Conservation (phyloP, 2,113 vertebrate genomes). For the Piaya cayana region DNA sequence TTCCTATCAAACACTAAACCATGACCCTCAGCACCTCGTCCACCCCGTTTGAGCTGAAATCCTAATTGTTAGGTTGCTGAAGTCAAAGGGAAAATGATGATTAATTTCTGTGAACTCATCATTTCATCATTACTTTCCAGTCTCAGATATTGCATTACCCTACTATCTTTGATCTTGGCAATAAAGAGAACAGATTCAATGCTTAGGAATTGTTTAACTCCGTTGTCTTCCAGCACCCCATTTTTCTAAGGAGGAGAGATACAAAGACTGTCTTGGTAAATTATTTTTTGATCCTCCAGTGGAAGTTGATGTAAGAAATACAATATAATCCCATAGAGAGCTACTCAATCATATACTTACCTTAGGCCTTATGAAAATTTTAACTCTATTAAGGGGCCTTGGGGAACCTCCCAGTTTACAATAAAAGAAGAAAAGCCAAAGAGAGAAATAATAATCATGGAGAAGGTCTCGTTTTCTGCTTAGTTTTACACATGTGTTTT, state of each 20-base stretch:
- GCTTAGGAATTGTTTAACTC: background rate
- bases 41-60: background rate
- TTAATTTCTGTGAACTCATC: background rate
- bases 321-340: background rate
- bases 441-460: background rate
- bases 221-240: background rate
- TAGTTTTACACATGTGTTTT: background rate
- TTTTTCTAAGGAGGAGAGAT: background rate
- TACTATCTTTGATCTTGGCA: background rate
- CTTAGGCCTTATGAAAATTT: background rate
- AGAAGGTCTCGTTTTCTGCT: background rate
- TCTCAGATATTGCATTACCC: background rate
- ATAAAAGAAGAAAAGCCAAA: background rate
- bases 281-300: background rate
- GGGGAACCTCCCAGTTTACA: background rate
- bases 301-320: background rate
- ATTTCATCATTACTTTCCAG: background rate
- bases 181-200: background rate
- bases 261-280: background rate
- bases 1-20: too few species aligned
- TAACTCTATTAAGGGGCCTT: background rate
- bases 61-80: background rate
- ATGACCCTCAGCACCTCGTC: too few species aligned
- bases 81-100: background rate
- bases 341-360: background rate